phyloP scores from a whole-genome alignment of 2,113 vertebrate species.

The Phoenicopterus ruber region DNA sequence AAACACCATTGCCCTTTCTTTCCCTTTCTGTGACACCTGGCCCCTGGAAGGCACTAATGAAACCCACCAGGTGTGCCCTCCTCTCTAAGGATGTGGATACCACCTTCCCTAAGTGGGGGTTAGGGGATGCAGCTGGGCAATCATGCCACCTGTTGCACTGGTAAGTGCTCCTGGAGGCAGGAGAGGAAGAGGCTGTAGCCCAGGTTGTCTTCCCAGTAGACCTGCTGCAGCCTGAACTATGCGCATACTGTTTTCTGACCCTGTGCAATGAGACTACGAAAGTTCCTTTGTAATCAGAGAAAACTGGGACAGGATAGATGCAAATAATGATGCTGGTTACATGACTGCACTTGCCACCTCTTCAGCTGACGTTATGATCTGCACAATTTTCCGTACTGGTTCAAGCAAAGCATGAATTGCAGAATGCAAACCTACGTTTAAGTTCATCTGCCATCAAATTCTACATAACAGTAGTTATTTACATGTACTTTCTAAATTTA shows the following conservation, averaged over 20 bases:
- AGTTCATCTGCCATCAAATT: conserved; percentile 9
- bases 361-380: not conserved
- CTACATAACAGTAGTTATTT: not conserved
- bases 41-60: not conserved
- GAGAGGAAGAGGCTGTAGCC: not conserved
- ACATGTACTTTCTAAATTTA: not conserved
- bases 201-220: not conserved
- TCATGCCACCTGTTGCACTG: not conserved
- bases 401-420: not conserved
- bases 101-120: not conserved
- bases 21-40: not conserved
- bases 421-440: not conserved
- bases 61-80: not conserved
- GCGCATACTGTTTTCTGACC: not conserved
- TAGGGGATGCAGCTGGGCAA: not conserved
- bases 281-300: not conserved
- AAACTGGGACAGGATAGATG: not conserved
- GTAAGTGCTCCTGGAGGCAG: not conserved
- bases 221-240: not conserved
- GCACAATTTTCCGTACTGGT: not conserved
- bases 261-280: not conserved
- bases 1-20: not conserved
- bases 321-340: not conserved
- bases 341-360: not conserved
- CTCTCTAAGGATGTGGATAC: not conserved